A percentile compares a stretch with the other conserved stretches of the same genome.
Conservation (phyloP, 2,113 vertebrate genomes). For the Cacatua alba region DNA sequence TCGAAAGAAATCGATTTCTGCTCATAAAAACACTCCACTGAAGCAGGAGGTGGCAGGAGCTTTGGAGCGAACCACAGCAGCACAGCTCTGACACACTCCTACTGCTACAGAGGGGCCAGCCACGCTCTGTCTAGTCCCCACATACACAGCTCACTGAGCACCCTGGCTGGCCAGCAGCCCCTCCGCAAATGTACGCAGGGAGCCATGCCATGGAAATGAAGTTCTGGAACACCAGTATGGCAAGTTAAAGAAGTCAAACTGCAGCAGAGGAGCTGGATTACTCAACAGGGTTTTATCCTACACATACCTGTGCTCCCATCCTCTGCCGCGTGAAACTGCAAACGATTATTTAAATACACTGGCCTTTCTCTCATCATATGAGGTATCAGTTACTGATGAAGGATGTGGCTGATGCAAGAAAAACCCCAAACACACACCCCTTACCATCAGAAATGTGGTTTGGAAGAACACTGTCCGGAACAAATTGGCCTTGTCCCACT, state of each 20-base stretch:
- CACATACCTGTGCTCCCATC: neutral
- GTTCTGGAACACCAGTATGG: neutral
- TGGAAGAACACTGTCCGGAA: neutral
- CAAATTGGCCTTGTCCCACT: neutral
- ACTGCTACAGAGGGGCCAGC: neutral
- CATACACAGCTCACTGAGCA: neutral
- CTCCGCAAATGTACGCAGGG: neutral
- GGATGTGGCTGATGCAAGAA: neutral
- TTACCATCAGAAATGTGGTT: neutral
- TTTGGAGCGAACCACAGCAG: neutral
- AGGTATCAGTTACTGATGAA: neutral
- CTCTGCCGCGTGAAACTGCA: neutral
- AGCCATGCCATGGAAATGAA: fast-evolving
- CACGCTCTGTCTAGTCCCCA: fast-evolving
- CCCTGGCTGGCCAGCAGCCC: neutral
- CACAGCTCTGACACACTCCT: neutral
- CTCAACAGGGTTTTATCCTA: neutral
- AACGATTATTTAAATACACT: neutral
- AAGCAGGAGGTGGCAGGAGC: neutral
- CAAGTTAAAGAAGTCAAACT: neutral
- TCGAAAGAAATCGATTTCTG: neutral
- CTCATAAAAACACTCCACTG: neutral
- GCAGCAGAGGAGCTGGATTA: neutral
- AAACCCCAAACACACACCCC: neutral
- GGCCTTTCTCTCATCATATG: fast-evolving